Percentiles rank a stretch among this genome's conserved stretches.
These are phyloP conservation scores for Eumerus sabulonum DNA, from an alignment of 2,888 invertebrate species.

Conservation along the genomic window DNA sequence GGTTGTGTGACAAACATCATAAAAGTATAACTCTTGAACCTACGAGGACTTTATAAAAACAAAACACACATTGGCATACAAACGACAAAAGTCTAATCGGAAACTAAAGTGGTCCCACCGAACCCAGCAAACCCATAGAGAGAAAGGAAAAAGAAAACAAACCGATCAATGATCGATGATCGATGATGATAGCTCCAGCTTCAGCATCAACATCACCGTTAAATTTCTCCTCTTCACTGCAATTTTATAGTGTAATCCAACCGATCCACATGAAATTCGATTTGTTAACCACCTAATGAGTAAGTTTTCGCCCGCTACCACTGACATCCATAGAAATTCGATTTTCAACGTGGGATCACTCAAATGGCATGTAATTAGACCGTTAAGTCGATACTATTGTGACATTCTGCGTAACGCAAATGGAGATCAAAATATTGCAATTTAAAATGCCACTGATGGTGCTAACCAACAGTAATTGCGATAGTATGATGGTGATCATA, in stretches of 20 bases:
- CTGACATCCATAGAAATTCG: conserved; percentile 17
- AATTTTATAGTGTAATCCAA: conserved; percentile 23
- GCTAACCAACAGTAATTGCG: conserved; percentile 17
- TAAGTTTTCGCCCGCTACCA: conserved; percentile 36
- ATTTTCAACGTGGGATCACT: neutral
- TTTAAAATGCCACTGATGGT: neutral
- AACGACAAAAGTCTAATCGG: no score
- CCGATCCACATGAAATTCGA: conserved; percentile 24
- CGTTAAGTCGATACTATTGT: conserved; percentile 25
- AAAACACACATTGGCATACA: no score
- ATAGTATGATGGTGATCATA: conserved; percentile 18
- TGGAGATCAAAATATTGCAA: conserved; percentile 8
- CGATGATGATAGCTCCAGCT: no score
- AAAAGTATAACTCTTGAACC: no score
- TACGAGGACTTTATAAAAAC: no score
- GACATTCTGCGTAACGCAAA: conserved; percentile 37
- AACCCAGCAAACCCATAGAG: no score
- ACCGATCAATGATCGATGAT: no score
- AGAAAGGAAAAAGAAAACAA: no score
- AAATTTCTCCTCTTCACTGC: conserved; percentile 27
- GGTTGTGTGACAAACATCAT: no score
- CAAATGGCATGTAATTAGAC: conserved; percentile 33
- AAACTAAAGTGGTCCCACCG: no score
- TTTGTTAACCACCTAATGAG: conserved; percentile 23
- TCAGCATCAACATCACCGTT: no score